Conservation (phyloP, 2,113 vertebrate species). For the Melanerpes aurifrons region DNA sequence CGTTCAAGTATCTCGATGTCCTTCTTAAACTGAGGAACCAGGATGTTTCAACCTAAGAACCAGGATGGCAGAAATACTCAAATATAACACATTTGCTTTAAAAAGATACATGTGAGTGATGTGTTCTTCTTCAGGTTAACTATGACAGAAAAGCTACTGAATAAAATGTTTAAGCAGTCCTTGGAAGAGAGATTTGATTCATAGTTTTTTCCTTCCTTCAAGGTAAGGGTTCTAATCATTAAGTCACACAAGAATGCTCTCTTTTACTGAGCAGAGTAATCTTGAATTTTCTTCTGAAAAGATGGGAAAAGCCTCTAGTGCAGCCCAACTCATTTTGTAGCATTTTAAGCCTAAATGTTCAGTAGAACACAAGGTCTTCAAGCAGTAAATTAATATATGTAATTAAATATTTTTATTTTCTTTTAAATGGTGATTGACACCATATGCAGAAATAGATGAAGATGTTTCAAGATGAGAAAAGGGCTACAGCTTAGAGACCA, state of each 20-base stretch:
- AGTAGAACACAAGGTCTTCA: neutral
- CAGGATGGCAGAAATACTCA: neutral
- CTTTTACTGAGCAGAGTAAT: neutral
- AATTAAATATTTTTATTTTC: neutral
- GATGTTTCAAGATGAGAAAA: neutral
- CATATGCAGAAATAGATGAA: neutral
- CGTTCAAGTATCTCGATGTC: no score
- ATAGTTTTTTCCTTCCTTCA: neutral
- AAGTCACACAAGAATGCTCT: neutral
- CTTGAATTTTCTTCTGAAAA: neutral
- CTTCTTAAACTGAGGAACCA: no score
- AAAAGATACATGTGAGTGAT: neutral
- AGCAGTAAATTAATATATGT: rapidly evolving
- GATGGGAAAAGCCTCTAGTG: neutral
- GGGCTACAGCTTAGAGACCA: neutral
- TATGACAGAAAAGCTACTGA: neutral
- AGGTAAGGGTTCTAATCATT: neutral
- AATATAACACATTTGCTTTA: neutral
- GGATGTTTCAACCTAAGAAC: neutral
- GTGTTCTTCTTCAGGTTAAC: neutral
- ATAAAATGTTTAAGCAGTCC: neutral
- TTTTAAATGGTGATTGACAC: neutral
- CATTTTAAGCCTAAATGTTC: neutral
- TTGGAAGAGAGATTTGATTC: neutral
- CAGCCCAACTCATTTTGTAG: neutral